Base-by-base conservation (phyloP, 2,888 invertebrate genomes). In the Scaeva pyrastri region DNA sequence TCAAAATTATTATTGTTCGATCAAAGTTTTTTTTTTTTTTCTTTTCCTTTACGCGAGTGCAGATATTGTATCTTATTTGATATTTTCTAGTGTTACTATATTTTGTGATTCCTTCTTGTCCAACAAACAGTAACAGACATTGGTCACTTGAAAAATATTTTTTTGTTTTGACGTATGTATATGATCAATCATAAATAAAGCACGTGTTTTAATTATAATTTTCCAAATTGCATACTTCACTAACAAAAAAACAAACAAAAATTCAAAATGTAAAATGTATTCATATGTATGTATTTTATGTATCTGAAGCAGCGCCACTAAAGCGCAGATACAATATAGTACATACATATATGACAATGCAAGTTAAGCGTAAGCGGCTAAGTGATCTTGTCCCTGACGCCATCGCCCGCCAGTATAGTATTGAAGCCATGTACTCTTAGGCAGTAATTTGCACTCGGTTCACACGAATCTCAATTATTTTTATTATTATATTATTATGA, bases 381-480 rank as follows among this genome's bases (percentile, higher is more conserved):
- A 66, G 26, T 48, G 45, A 66, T 66, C 66, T 66, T 66, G 31
- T 66, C 45, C 31, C 31, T 45, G 45, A 16, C 64, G 64, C 26
- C 45, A 41, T 2, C 8, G 10, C 11, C 10, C 0, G 8, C 1
- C 7, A 12, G 2, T 1, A 21, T 39, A 39, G 10, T 39, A 48
- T 12, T 23, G 23, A 50, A 52, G 26, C 16, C 62, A n/a, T n/a
- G n/a, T 6, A 45, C 64, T 48, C 66, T 66, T 48, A 36, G 2
- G 31, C 31, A 31, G 8, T 31, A 66, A 66, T 66, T 66, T 66
- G 66, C 66, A 66, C 66, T 66, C 66, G 48, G 31, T 66, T 66
- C 66, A 66, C 66, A 66, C 66, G 48, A 48, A 48, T 36, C 31
- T 66, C 48, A 66, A 48, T 19, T 12, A 64, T n/a, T n/a, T 31